Conservation (phyloP, 2,797 vertebrate species). For the Poeciliopsis presidionis region DNA sequence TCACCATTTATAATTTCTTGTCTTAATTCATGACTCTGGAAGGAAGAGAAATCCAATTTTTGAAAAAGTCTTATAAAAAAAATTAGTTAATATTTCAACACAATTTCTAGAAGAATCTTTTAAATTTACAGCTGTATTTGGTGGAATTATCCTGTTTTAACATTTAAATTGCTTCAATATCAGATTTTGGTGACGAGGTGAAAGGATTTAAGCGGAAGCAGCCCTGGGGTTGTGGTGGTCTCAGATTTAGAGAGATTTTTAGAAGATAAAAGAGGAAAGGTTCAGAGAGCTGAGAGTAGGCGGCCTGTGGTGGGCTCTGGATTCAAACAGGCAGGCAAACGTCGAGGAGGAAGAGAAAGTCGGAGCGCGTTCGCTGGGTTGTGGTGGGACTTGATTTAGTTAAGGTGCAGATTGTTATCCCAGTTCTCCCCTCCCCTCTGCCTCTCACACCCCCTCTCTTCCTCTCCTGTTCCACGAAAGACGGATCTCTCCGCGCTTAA, state of each 20-base stretch:
- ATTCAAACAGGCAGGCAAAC: constrained; percentile 60
- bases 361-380: constrained; percentile 48
- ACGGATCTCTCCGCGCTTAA: constrained; percentile 80
- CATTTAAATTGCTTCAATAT: neutral
- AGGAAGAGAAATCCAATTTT: neutral
- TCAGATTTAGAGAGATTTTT: constrained; percentile 74
- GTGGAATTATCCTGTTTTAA: neutral
- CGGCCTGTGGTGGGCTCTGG: constrained; percentile 77
- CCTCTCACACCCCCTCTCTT: constrained; percentile 79
- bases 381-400: constrained; percentile 83
- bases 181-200: constrained; percentile 14
- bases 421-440: constrained; percentile 61
- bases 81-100: neutral
- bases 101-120: neutral
- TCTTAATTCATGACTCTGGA: neutral
- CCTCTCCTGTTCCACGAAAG: constrained; percentile 85
- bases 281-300: constrained; percentile 62
- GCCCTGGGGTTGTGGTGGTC: constrained; percentile 77
- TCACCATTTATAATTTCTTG: neutral
- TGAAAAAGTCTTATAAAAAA: neutral
- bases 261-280: constrained; percentile 54
- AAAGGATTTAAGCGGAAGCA: constrained; percentile 44
- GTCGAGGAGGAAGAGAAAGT: constrained; percentile 45
- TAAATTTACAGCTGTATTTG: neutral
- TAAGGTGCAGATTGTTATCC: constrained; percentile 77